Conservation (phyloP, 2,113 vertebrate genomes). For the Mormyrus lacerda region DNA sequence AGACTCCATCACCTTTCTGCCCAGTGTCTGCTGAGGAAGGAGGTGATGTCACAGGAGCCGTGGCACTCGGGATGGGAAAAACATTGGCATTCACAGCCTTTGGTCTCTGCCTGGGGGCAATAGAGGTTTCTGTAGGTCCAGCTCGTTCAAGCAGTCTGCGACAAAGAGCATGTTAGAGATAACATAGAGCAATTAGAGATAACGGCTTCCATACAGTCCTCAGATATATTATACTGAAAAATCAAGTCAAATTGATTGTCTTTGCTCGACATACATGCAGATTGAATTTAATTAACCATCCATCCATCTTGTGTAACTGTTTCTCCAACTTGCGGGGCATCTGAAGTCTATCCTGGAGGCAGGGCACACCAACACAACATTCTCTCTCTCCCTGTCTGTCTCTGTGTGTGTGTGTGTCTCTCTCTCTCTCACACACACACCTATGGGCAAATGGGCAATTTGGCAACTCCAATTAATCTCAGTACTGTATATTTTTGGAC, state of each 20-base stretch:
- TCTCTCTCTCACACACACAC: too few species aligned
- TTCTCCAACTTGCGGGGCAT: background rate
- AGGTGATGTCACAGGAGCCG: slow-evolving; percentile 77
- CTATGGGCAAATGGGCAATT: too few species aligned
- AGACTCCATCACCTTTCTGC: slow-evolving; percentile 62
- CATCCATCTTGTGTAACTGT: background rate
- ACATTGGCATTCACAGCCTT: slow-evolving; percentile 74
- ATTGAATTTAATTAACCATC: background rate
- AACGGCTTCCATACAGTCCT: background rate
- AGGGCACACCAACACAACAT: too few species aligned
- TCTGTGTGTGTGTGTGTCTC: too few species aligned
- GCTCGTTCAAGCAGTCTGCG: slow-evolving; percentile 83
- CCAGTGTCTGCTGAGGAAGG: slow-evolving; percentile 61
- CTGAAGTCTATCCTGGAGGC: background rate
- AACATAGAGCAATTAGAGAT: too few species aligned
- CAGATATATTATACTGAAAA: background rate
- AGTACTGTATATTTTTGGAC: background rate
- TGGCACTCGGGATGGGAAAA: slow-evolving; percentile 73
- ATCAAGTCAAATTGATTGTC: background rate
- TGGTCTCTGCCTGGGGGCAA: slow-evolving; percentile 88
- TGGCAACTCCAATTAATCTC: background rate
- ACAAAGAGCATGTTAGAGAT: background rate
- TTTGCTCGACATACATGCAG: background rate
- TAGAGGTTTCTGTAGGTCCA: slow-evolving; percentile 96
- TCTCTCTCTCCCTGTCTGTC: too few species aligned